Evolutionary conservation across 2,113 vertebrate genomes (phyloP).

Genomic region (Podilymbus podiceps): DNA sequence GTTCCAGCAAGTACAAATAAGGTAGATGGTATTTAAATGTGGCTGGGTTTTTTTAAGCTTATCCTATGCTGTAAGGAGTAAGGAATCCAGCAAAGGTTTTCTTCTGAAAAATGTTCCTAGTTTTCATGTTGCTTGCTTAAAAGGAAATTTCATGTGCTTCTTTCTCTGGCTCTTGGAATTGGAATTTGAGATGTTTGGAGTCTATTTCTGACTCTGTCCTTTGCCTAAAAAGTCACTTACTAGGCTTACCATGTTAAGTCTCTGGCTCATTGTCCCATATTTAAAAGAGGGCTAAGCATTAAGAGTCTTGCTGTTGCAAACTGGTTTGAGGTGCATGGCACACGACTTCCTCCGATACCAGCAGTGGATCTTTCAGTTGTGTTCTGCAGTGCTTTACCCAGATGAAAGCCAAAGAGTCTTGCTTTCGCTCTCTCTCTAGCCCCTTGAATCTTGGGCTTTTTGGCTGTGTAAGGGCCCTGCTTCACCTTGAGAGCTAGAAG

Average conservation of each 20-base stretch:
- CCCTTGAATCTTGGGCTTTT: not conserved
- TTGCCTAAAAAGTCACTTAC: conserved; percentile 13
- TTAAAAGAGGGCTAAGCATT: not conserved
- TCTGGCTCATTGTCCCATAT: not conserved
- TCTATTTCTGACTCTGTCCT: conserved; percentile 36
- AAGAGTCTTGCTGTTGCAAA: not conserved
- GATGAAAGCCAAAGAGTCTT: not conserved
- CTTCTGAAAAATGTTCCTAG: not conserved
- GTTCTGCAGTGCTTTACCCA: not conserved
- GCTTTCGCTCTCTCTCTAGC: not conserved
- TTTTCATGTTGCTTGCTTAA: conserved; percentile 24
- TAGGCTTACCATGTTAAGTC: not conserved
- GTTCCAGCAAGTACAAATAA: conserved; percentile 40
- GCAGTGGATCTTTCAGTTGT: not conserved
- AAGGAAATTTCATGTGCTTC: conserved; percentile 29
- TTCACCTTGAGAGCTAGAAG: not conserved
- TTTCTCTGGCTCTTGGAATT: not conserved
- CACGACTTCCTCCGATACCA: not conserved
- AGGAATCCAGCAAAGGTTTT: conserved; percentile 42
- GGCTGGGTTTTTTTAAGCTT: not conserved
- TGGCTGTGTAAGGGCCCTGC: accelerated
- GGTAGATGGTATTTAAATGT: not conserved
- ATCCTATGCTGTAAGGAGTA: conserved; percentile 25
- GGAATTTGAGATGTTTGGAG: conserved; percentile 12
- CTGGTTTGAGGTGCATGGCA: not conserved